These are phyloP conservation scores for Bothrops jararaca DNA, from an alignment of 2,113 vertebrate species.

Conservation along the genomic window DNA sequence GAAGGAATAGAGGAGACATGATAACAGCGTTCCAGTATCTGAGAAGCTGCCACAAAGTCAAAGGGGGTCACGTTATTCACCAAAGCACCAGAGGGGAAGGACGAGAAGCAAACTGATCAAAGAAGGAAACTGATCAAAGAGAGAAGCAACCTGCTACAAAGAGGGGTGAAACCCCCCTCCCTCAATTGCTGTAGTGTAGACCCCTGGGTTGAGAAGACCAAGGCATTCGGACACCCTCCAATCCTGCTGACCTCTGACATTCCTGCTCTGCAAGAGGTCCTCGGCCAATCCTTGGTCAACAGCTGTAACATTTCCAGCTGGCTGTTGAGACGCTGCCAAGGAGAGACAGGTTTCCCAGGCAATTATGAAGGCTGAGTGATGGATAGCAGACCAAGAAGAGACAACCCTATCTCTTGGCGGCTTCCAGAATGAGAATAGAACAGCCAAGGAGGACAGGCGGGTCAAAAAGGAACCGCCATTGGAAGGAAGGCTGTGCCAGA, in stretches of 20 bases:
- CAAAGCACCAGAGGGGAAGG: no score
- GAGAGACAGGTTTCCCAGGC: conserved; percentile 55
- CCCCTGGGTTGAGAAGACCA: neutral
- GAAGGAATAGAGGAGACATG: no score
- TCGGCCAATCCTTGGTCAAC: conserved; percentile 37
- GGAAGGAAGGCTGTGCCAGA: neutral
- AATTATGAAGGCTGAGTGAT: neutral
- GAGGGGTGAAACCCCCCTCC: neutral
- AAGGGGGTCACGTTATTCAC: no score
- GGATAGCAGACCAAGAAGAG: conserved; percentile 50
- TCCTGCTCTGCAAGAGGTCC: conserved; percentile 43
- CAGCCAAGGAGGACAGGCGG: neutral
- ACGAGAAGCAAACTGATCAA: no score
- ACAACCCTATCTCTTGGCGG: conserved; percentile 40
- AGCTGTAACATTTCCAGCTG: conserved; percentile 62
- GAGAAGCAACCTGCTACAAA: neutral
- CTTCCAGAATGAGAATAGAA: neutral
- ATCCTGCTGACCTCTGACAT: conserved; percentile 20
- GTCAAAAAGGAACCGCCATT: neutral
- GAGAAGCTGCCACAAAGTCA: no score
- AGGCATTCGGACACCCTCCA: neutral
- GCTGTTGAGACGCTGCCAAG: conserved; percentile 54
- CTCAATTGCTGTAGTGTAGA: neutral
- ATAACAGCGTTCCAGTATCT: no score
- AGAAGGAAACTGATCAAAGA: no score